A percentile compares a stretch with the other conserved stretches of the same genome.
phyloP scores from a whole-genome alignment of 2,888 invertebrate species.

The Lepidochitona cinerea region DNA sequence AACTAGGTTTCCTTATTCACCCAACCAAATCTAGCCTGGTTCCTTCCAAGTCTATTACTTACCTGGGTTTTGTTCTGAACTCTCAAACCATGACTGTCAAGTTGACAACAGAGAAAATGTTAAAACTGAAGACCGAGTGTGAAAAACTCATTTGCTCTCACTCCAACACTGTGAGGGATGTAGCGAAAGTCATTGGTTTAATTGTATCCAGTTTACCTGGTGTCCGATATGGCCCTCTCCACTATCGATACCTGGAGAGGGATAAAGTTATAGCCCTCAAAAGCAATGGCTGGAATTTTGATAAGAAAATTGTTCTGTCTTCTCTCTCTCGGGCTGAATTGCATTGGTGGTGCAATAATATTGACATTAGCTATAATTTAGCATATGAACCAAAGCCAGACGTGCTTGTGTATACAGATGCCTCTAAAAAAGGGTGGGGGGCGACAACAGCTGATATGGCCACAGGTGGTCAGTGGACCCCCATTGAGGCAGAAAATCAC shows the following conservation, averaged over 20 bases:
- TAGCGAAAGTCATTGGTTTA: conserved; percentile 7
- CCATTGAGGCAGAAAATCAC: background rate
- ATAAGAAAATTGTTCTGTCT: too few relatives aligned
- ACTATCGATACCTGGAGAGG: background rate
- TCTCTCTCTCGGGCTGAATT: too few relatives aligned
- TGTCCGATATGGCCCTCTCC: background rate
- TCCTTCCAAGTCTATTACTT: conserved; percentile 25
- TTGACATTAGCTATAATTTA: too few relatives aligned
- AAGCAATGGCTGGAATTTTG: too few relatives aligned
- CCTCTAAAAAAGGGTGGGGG: too few relatives aligned
- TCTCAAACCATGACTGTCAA: conserved; percentile 17
- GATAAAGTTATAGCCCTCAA: too few relatives aligned
- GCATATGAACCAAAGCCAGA: too few relatives aligned
- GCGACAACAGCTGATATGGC: too few relatives aligned
- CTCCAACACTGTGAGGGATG: conserved; percentile 7
- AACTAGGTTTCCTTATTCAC: conserved; percentile 31
- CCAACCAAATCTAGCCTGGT: conserved; percentile 29
- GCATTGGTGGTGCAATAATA: too few relatives aligned
- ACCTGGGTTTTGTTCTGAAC: conserved; percentile 31
- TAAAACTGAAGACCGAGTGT: background rate
- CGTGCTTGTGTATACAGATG: too few relatives aligned
- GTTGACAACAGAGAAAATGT: background rate
- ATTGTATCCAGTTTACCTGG: background rate
- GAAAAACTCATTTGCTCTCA: background rate
- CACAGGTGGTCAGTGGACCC: too few relatives aligned